Percentiles rank a stretch among this genome's conserved stretches.
Evolutionary conservation across 2,888 invertebrate genomes (phyloP).

Genomic region (Malacosoma neustria): DNA sequence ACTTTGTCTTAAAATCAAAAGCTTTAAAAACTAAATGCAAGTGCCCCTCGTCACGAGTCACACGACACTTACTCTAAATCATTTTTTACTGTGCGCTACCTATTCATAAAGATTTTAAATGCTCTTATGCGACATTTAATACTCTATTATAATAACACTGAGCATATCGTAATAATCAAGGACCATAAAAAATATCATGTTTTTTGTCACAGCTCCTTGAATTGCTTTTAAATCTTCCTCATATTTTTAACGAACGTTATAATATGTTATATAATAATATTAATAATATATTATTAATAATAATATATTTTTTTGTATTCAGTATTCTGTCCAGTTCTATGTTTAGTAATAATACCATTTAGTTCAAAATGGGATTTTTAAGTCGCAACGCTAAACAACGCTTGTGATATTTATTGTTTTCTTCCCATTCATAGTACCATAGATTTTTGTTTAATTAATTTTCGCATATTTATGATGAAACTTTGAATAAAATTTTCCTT

Average conservation of each 20-base stretch:
- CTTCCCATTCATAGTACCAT: no score
- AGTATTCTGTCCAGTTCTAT: no score
- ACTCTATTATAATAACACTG: slow-evolving; percentile 29
- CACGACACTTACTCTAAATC: slow-evolving; percentile 30
- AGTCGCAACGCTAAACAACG: no score
- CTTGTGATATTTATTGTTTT: no score
- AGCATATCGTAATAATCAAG: slow-evolving; percentile 23
- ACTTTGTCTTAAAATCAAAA: slow-evolving; percentile 14
- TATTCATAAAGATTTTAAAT: slow-evolving; percentile 36
- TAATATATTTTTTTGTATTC: no score
- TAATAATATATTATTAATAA: no score
- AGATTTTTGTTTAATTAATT: no score
- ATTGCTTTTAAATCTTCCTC: background rate
- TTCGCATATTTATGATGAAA: no score
- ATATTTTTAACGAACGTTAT: background rate
- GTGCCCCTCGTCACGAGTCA: slow-evolving; percentile 28
- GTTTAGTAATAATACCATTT: no score
- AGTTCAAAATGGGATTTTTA: no score
- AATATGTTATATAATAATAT: no score
- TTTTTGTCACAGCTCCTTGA: background rate
- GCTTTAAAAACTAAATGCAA: background rate
- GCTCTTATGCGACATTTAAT: slow-evolving; percentile 42
- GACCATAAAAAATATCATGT: slow-evolving; percentile 14
- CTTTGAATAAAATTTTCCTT: no score
- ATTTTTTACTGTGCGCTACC: slow-evolving; percentile 27